These are phyloP conservation scores for Caenorhabditis drosophilae DNA, from an alignment of 2,888 invertebrate genomes.

Conservation along the genomic window DNA sequence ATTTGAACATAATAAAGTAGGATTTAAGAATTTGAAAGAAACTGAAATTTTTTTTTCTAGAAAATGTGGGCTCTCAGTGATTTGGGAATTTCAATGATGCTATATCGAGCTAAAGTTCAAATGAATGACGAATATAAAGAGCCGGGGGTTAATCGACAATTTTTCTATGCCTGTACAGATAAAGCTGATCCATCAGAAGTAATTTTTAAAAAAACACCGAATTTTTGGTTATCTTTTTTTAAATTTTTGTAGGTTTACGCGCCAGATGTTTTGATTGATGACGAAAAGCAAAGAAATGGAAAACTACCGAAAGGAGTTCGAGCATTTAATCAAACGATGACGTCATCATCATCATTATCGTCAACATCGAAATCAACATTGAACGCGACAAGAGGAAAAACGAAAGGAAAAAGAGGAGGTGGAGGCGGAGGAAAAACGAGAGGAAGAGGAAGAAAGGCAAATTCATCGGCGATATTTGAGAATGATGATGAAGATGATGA, in stretches of 20 bases:
- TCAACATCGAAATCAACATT: constrained; percentile 7
- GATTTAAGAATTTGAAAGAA: too few species aligned
- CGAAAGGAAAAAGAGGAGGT: constrained; percentile 6
- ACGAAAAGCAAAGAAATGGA: constrained; percentile 39
- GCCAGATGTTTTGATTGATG: constrained; percentile 36
- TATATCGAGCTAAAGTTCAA: constrained; percentile 40
- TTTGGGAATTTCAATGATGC: constrained; percentile 39
- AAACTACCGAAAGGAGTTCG: constrained; percentile 10
- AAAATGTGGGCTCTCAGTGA: constrained; percentile 51
- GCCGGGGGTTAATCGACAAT: constrained; percentile 12
- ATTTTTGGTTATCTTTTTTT: neutral
- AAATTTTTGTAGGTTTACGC: constrained; percentile 21
- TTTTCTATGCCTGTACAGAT: constrained; percentile 18
- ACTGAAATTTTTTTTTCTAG: constrained; percentile 9
- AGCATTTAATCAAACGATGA: constrained; percentile 3
- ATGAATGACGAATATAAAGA: constrained; percentile 14
- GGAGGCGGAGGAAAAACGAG: neutral
- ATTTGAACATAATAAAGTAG: constrained; percentile 19
- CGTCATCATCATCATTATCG: neutral
- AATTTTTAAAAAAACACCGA: too few species aligned
- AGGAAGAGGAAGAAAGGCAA: neutral
- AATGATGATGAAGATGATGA: constrained; percentile 20
- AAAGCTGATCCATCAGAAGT: constrained; percentile 17
- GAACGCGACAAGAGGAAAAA: constrained; percentile 1
- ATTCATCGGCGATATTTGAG: neutral